phyloP scores from a whole-genome alignment of 2,113 vertebrate species.

The Ameiurus melas region DNA sequence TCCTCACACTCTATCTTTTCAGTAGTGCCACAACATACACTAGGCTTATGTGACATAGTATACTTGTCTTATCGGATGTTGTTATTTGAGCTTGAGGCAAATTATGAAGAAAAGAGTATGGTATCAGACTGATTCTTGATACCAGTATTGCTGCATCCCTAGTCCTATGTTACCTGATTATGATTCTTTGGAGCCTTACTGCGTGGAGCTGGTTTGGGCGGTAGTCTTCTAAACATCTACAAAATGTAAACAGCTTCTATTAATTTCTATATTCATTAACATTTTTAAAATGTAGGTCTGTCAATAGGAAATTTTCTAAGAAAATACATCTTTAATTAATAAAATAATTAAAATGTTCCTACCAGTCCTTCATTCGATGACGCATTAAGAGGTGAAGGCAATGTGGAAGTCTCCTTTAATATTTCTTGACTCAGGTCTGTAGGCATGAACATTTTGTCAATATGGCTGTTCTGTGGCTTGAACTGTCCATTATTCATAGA shows the following conservation, averaged over 20 bases:
- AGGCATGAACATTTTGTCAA: neutral
- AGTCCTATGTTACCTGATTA: slow-evolving; percentile 6
- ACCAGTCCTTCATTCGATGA: slow-evolving; percentile 14
- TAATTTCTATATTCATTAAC: neutral
- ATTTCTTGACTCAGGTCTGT: neutral
- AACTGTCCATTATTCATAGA: neutral
- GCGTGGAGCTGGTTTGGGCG: slow-evolving; percentile 15
- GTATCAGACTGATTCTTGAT: neutral
- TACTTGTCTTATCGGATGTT: neutral
- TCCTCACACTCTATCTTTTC: neutral
- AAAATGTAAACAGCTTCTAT: neutral
- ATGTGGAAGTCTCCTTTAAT: neutral
- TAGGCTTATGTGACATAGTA: neutral
- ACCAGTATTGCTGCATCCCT: neutral
- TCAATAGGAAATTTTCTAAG: neutral
- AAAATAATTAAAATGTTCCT: slow-evolving; percentile 1
- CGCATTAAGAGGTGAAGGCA: neutral
- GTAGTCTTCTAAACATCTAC: slow-evolving; percentile 38
- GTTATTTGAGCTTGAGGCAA: neutral
- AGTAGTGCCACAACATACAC: neutral
- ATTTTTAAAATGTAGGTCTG: neutral
- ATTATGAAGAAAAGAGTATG: neutral
- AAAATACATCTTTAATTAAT: neutral
- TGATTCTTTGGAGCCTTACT: neutral
- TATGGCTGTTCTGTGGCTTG: neutral